These are phyloP conservation scores for Lamproptera curius DNA, from an alignment of 2,888 invertebrate species.

Conservation along the genomic window DNA sequence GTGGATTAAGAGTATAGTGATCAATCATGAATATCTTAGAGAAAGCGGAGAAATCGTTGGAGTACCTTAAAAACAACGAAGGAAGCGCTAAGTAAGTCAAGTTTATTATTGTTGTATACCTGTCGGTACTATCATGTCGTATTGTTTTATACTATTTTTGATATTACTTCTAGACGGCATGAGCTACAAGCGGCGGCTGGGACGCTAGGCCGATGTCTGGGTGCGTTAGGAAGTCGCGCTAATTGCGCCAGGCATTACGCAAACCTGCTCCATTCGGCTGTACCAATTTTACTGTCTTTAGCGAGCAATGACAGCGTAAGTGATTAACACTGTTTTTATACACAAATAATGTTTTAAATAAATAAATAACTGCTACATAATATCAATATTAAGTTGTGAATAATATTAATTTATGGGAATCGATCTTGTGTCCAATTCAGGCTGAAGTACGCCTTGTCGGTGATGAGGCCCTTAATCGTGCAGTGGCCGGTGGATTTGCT, in stretches of 20 bases:
- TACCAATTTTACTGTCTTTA: slow-evolving; percentile 61
- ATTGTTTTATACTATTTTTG: slow-evolving; percentile 10
- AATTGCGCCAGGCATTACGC: slow-evolving; percentile 65
- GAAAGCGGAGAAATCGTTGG: slow-evolving; percentile 70
- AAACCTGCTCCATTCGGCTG: slow-evolving; percentile 58
- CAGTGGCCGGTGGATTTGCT: slow-evolving; percentile 67
- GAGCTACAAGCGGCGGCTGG: slow-evolving; percentile 67
- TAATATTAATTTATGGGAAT: too few relatives aligned
- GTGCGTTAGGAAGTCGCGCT: slow-evolving; percentile 60
- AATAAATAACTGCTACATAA: not conserved
- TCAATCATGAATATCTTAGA: slow-evolving; percentile 66
- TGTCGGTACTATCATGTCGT: not conserved
- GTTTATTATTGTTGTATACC: slow-evolving; percentile 20
- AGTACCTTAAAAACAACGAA: slow-evolving; percentile 62
- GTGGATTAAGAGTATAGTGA: not conserved
- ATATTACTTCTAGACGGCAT: slow-evolving; percentile 48
- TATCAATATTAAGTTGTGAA: too few relatives aligned
- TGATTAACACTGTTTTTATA: slow-evolving; percentile 25
- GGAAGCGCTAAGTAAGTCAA: slow-evolving; percentile 53
- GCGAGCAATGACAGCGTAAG: slow-evolving; percentile 72
- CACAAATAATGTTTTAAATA: too few relatives aligned
- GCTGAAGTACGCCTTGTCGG: slow-evolving; percentile 69
- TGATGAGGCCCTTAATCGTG: slow-evolving; percentile 69
- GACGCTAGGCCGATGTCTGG: slow-evolving; percentile 64
- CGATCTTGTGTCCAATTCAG: slow-evolving; percentile 39